A percentile compares a stretch with the other conserved stretches of the same genome.
Conservation (phyloP, 2,113 vertebrate species). For the Ptilorrhoa leucosticta region DNA sequence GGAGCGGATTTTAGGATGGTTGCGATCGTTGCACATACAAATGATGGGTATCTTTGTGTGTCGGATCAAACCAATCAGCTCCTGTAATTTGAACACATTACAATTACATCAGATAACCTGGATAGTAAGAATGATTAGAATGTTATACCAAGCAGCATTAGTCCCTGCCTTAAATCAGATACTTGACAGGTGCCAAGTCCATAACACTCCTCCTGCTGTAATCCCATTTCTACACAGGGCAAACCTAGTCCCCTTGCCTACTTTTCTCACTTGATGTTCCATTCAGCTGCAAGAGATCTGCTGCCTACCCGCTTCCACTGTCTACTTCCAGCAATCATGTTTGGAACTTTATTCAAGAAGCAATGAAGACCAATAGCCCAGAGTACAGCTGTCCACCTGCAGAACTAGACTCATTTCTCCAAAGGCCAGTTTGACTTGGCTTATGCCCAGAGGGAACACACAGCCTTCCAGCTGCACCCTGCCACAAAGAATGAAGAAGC, state of each 20-base stretch:
- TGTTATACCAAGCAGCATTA: background rate
- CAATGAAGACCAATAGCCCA: background rate
- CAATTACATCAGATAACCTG: background rate
- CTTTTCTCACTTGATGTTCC: background rate
- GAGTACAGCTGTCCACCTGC: background rate
- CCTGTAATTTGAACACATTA: slow-evolving; percentile 68
- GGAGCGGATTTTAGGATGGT: slow-evolving; percentile 93
- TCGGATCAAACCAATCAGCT: slow-evolving; percentile 89
- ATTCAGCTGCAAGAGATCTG: background rate
- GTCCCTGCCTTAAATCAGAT: background rate
- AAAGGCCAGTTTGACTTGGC: background rate
- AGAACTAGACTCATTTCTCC: background rate
- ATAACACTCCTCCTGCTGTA: background rate
- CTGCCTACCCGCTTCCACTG: background rate
- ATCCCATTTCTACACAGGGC: background rate
- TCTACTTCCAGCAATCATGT: background rate
- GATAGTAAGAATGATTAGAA: background rate
- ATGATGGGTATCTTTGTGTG: slow-evolving; percentile 94
- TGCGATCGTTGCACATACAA: slow-evolving; percentile 98
- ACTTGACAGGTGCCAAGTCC: background rate
- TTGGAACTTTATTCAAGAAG: background rate
- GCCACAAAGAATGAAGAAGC: background rate
- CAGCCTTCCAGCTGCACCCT: background rate
- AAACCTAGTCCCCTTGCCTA: background rate
- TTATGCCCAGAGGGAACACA: background rate